Conservation (phyloP, 2,113 vertebrate genomes). For the Corapipo altera region DNA sequence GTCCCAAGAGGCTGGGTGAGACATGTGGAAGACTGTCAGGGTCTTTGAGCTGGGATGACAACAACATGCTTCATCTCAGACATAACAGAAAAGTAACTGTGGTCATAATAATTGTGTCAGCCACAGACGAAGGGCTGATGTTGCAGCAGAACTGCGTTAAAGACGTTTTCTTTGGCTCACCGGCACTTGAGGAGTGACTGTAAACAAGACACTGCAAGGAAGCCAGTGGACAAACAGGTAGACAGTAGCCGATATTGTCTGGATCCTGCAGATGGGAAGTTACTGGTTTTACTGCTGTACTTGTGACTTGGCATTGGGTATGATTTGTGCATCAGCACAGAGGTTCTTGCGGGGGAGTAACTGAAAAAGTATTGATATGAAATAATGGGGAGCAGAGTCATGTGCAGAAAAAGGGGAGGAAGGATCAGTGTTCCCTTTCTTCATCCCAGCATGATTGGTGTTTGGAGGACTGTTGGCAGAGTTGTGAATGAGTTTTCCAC, state of each 20-base stretch:
- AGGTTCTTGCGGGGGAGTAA: neutral
- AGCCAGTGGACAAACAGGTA: slow-evolving; percentile 13
- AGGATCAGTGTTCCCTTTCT: neutral
- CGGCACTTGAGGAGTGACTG: neutral
- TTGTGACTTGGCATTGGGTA: neutral
- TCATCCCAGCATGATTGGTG: neutral
- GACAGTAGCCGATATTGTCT: slow-evolving; percentile 6
- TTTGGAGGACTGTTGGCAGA: neutral
- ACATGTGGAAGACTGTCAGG: neutral
- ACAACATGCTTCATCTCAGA: neutral
- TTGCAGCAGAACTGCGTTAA: neutral
- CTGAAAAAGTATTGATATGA: neutral
- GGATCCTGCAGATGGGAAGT: neutral
- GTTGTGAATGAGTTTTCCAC: neutral
- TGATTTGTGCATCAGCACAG: neutral
- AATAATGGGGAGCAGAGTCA: neutral
- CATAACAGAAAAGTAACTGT: neutral
- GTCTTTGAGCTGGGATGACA: neutral
- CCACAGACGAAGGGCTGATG: neutral
- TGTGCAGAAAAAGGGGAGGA: neutral
- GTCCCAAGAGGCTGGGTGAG: slow-evolving; percentile 9
- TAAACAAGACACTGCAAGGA: neutral
- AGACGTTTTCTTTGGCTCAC: neutral
- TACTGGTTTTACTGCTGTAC: neutral
- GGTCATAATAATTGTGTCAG: slow-evolving; percentile 13